Evolutionary conservation across 1,140 invertebrate genomes (phyloP).

Genomic region (Trichonephila clavipes): DNA sequence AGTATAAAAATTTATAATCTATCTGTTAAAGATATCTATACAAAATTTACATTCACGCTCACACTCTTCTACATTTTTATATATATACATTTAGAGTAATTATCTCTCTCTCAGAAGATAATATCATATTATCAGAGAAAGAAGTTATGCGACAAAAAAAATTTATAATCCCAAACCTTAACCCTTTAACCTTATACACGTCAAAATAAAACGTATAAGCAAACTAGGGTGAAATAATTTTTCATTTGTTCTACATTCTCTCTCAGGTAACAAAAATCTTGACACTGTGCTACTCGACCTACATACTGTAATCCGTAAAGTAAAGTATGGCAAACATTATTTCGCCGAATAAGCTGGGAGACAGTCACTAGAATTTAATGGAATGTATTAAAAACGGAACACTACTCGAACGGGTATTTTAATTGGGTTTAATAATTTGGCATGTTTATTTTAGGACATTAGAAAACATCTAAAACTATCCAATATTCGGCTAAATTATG

Average conservation of each 20-base stretch:
- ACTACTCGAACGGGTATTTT: too few relatives aligned
- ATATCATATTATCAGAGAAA: neutral
- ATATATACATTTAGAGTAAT: too few relatives aligned
- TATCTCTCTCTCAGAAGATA: too few relatives aligned
- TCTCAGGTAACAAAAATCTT: neutral
- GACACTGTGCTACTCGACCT: neutral
- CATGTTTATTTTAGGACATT: neutral
- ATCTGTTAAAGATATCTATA: too few relatives aligned
- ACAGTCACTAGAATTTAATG: neutral
- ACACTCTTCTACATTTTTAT: too few relatives aligned
- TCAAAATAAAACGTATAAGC: neutral
- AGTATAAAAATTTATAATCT: too few relatives aligned
- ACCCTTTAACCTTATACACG: neutral
- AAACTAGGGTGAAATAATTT: neutral
- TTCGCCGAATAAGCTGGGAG: neutral
- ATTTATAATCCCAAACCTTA: neutral
- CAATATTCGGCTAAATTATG: neutral
- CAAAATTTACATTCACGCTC: too few relatives aligned
- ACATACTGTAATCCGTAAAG: neutral
- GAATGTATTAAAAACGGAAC: neutral
- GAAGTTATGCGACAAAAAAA: neutral
- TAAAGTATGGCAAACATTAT: neutral
- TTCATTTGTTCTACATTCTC: conserved; percentile 6
- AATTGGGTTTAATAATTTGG: neutral
- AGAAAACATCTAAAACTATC: neutral